Conservation (phyloP, 2,113 vertebrate genomes). For the Ginglymostoma cirratum region DNA sequence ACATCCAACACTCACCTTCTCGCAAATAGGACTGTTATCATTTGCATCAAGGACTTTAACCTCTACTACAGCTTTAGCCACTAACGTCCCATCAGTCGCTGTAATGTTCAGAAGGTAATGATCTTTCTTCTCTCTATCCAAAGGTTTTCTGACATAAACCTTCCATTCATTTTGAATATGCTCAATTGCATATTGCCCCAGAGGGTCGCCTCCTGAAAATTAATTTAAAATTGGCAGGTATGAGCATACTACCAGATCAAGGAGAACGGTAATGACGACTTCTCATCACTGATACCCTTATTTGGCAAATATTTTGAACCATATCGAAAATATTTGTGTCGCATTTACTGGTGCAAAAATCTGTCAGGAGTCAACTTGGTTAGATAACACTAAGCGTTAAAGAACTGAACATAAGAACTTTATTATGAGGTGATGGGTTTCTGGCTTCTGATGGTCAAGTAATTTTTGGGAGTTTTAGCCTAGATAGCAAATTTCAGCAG, state of each 20-base stretch:
- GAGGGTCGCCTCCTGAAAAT: conserved; percentile 79
- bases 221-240: neutral
- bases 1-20: conserved; percentile 67
- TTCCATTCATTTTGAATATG: conserved; percentile 93
- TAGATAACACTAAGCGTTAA: neutral
- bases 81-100: conserved; percentile 87
- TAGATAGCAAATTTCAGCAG: neutral
- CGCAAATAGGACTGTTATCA: conserved; percentile 88
- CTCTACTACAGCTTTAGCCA: conserved; percentile 81
- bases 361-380: neutral
- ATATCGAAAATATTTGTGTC: neutral
- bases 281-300: neutral
- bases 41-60: conserved; percentile 97
- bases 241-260: neutral
- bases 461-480: neutral
- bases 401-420: neutral
- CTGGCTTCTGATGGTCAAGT: neutral
- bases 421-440: neutral
- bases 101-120: conserved; percentile 91
- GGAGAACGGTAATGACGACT: neutral
- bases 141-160: conserved; percentile 81
- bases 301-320: neutral
- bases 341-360: neutral
- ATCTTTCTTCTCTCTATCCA: conserved; percentile 88
- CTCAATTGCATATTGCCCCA: conserved; percentile 87